Evolutionary conservation across 2,888 invertebrate genomes (phyloP).

Genomic region (Rhingia campestris): DNA sequence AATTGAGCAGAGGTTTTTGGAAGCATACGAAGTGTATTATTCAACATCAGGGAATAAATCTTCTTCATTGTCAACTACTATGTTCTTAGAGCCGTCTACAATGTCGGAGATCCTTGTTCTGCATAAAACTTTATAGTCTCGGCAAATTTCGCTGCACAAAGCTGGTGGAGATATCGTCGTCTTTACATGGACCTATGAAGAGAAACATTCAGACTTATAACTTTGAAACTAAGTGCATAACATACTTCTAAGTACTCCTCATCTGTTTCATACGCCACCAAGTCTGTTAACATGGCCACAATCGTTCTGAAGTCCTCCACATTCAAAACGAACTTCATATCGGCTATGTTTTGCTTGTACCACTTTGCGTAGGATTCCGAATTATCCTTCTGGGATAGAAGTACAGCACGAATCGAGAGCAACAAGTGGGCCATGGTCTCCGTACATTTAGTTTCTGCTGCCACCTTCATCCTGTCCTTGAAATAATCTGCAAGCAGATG

Average conservation of each 20-base stretch:
- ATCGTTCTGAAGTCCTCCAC: conserved; percentile 78
- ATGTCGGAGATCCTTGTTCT: conserved; percentile 77
- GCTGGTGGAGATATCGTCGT: conserved; percentile 79
- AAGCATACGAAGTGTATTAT: neutral
- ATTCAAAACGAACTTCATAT: conserved; percentile 79
- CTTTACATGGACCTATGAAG: conserved; percentile 78
- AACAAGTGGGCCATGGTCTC: conserved; percentile 77
- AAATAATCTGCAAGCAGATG: conserved; percentile 77
- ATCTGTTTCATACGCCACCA: conserved; percentile 78
- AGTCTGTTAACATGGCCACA: conserved; percentile 77
- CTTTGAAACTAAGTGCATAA: neutral
- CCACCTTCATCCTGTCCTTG: conserved; percentile 78
- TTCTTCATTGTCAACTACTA: conserved; percentile 58
- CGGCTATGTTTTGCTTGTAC: conserved; percentile 81
- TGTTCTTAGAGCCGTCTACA: conserved; percentile 49
- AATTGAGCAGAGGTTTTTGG: neutral
- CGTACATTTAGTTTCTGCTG: conserved; percentile 75
- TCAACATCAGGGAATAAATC: conserved; percentile 43
- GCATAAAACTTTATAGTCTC: conserved; percentile 79
- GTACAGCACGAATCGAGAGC: conserved; percentile 78
- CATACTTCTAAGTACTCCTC: conserved; percentile 79
- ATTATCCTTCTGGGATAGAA: conserved; percentile 30
- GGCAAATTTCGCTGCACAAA: conserved; percentile 79
- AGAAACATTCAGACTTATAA: neutral
- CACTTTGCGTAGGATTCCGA: conserved; percentile 79